A percentile compares a stretch with the other conserved stretches of the same genome.
Conservation (phyloP, 2,113 vertebrate species). For the Tetrao urogallus region DNA sequence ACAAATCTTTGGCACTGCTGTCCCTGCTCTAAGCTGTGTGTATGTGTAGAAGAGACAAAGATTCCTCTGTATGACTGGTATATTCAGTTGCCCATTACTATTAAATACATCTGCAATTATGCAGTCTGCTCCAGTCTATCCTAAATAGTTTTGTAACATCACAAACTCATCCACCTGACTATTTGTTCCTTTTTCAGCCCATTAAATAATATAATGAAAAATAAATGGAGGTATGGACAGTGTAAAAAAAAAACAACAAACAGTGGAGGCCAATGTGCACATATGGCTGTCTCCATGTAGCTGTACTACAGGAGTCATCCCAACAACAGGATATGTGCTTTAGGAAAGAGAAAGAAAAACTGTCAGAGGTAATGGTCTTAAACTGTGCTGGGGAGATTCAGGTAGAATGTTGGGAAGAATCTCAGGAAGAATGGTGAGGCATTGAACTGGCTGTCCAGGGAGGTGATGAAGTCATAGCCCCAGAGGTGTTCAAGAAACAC, state of each 20-base stretch:
- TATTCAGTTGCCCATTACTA: not conserved
- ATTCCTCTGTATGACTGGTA: not conserved
- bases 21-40: not conserved
- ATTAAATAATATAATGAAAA: not conserved
- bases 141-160: not conserved
- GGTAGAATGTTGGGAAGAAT: no score
- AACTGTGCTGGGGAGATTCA: no score
- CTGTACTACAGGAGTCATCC: not conserved
- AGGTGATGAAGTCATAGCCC: no score
- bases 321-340: not conserved
- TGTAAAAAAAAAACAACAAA: not conserved
- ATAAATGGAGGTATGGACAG: not conserved
- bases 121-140: not conserved
- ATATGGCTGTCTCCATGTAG: not conserved
- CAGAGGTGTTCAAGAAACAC: no score
- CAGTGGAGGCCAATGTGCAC: not conserved
- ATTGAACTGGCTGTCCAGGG: no score
- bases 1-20: not conserved
- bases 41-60: rapidly evolving
- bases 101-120: not conserved
- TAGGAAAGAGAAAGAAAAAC: not conserved
- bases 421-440: no score
- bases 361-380: not conserved
- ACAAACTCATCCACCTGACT: not conserved
- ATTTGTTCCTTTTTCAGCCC: not conserved